These are phyloP conservation scores for Tursiops truncatus DNA, from an alignment of 2,113 vertebrate species.

Conservation along the genomic window DNA sequence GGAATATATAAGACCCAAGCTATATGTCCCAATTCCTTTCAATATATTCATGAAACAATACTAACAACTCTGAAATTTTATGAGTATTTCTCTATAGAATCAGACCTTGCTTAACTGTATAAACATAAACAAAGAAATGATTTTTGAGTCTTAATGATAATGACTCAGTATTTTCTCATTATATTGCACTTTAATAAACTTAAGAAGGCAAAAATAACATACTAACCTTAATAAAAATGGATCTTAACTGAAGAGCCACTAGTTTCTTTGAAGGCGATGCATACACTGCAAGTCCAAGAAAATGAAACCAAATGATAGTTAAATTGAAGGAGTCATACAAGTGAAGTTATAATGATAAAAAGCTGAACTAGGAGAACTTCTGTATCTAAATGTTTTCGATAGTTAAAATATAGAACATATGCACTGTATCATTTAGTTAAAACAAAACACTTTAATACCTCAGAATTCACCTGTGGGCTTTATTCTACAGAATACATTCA, in stretches of 20 bases:
- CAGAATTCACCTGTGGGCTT: constrained; percentile 11
- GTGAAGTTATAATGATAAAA: background rate
- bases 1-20: background rate
- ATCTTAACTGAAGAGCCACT: constrained; percentile 94
- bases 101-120: constrained; percentile 15
- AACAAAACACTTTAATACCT: background rate
- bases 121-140: background rate
- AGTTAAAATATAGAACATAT: constrained; percentile 23
- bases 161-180: constrained; percentile 31
- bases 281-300: constrained; percentile 87
- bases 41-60: background rate
- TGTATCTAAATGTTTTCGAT: background rate
- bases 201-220: constrained; percentile 10
- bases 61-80: background rate
- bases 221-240: constrained; percentile 94
- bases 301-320: constrained; percentile 37
- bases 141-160: constrained; percentile 31
- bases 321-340: constrained; percentile 22
- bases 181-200: background rate
- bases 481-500: background rate
- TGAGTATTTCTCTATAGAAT: background rate
- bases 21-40: constrained; percentile 6
- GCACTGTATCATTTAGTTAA: background rate
- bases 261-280: constrained; percentile 87
- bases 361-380: background rate